Conservation (phyloP, 2,888 invertebrate species). For the Lagria hirta region DNA sequence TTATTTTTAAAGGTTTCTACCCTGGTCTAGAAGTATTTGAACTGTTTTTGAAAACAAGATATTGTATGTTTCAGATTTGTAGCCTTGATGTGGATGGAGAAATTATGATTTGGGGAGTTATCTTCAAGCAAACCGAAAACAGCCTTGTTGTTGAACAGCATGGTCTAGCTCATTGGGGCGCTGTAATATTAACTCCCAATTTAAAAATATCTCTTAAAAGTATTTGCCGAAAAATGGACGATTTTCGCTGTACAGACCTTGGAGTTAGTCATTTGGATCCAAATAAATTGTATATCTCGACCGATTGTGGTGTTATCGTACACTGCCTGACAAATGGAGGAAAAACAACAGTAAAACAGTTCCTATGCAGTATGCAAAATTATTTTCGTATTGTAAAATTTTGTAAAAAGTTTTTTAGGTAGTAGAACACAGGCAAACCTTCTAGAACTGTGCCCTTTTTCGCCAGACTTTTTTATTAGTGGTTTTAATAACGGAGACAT, state of each 20-base stretch:
- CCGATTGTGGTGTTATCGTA: slow-evolving; percentile 55
- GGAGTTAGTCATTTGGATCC: slow-evolving; percentile 51
- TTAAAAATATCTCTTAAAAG: slow-evolving; percentile 47
- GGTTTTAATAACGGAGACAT: slow-evolving; percentile 58
- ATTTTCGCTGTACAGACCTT: slow-evolving; percentile 53
- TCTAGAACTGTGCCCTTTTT: slow-evolving; percentile 56
- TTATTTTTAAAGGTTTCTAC: too few relatives aligned
- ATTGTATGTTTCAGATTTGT: slow-evolving; percentile 51
- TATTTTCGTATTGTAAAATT: slow-evolving; percentile 2
- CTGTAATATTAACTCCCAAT: slow-evolving; percentile 54
- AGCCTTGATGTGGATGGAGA: slow-evolving; percentile 57
- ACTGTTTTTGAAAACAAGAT: too few relatives aligned
- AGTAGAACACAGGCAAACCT: slow-evolving; percentile 50
- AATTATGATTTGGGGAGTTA: slow-evolving; percentile 57
- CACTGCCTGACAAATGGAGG: slow-evolving; percentile 48
- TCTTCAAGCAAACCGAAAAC: slow-evolving; percentile 37
- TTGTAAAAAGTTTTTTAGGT: slow-evolving; percentile 41
- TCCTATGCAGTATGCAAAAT: slow-evolving; percentile 37
- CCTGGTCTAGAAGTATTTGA: too few relatives aligned
- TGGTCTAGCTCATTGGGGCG: slow-evolving; percentile 52
- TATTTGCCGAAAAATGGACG: slow-evolving; percentile 41
- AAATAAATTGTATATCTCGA: slow-evolving; percentile 55
- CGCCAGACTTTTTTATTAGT: slow-evolving; percentile 55
- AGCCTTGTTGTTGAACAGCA: slow-evolving; percentile 28
- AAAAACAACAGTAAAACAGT: slow-evolving; percentile 44